Percentiles rank a stretch among this genome's conserved stretches.
Evolutionary conservation across 2,888 invertebrate genomes (phyloP).

Genomic region (Leptinotarsa juncta): DNA sequence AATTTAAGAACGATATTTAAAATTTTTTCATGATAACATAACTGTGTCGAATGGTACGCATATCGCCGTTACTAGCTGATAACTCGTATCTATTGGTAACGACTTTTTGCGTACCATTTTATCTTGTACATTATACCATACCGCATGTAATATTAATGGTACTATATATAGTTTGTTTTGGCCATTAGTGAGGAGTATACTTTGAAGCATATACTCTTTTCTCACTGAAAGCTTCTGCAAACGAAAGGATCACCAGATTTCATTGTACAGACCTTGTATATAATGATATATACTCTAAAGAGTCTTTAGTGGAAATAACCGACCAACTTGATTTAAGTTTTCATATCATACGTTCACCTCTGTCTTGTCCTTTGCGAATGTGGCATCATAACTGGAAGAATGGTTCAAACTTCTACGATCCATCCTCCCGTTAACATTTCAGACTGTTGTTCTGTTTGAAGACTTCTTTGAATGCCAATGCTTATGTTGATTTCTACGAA

Average conservation of each 20-base stretch:
- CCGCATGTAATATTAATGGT: constrained; percentile 53
- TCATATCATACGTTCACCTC: background rate
- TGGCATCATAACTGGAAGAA: background rate
- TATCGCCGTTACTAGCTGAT: constrained; percentile 32
- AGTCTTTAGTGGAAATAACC: constrained; percentile 41
- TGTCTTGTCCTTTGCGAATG: background rate
- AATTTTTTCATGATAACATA: constrained; percentile 52
- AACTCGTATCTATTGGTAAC: constrained; percentile 45
- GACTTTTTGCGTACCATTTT: constrained; percentile 45
- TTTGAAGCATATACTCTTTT: constrained; percentile 21
- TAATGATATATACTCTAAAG: constrained; percentile 44
- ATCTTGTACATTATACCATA: constrained; percentile 59
- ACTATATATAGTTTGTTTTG: constrained; percentile 27
- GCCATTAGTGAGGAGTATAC: constrained; percentile 22
- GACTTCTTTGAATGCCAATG: too few species aligned
- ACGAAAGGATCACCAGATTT: constrained; percentile 41
- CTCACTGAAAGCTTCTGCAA: constrained; percentile 44
- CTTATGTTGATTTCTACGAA: too few species aligned
- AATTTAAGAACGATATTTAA: constrained; percentile 74
- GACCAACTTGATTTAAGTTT: constrained; percentile 33
- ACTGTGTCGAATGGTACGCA: constrained; percentile 38
- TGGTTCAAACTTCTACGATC: background rate
- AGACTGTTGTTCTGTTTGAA: too few species aligned
- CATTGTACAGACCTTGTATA: constrained; percentile 53
- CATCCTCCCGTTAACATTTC: background rate